phyloP scores from a whole-genome alignment of 2,797 vertebrate species.

The Cuniculus paca region DNA sequence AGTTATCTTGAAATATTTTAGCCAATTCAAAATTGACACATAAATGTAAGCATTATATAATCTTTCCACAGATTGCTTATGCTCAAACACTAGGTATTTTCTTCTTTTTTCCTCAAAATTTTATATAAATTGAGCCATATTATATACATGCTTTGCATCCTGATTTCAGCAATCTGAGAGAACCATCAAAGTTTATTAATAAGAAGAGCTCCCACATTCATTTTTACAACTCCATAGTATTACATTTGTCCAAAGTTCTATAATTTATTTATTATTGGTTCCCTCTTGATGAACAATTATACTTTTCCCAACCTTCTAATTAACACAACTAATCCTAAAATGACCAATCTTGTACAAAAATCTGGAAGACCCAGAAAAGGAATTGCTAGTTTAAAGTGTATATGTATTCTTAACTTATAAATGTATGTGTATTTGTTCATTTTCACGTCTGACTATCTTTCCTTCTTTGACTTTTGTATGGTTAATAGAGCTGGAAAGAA shows the following conservation, averaged over 20 bases:
- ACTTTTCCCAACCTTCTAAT: background rate
- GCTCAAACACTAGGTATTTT: background rate
- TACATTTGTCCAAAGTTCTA: background rate
- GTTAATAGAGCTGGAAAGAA: background rate
- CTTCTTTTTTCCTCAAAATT: background rate
- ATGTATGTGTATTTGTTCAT: background rate
- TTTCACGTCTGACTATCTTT: conserved; percentile 6
- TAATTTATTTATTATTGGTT: background rate
- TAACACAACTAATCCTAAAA: background rate
- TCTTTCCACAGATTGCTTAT: background rate
- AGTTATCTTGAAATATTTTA: background rate
- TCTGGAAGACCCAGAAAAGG: background rate
- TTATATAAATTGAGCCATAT: background rate
- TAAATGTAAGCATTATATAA: background rate
- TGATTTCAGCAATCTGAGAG: background rate
- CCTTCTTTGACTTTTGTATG: conserved; percentile 27
- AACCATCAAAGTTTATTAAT: background rate
- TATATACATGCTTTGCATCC: background rate
- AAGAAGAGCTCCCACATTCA: background rate
- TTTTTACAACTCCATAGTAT: background rate
- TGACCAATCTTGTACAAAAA: background rate
- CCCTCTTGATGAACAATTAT: background rate
- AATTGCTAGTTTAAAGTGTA: background rate
- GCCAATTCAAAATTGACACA: background rate
- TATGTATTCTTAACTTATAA: conserved; percentile 33